Evolutionary conservation across 2,797 vertebrate genomes (phyloP).

Genomic region (Helostoma temminkii): DNA sequence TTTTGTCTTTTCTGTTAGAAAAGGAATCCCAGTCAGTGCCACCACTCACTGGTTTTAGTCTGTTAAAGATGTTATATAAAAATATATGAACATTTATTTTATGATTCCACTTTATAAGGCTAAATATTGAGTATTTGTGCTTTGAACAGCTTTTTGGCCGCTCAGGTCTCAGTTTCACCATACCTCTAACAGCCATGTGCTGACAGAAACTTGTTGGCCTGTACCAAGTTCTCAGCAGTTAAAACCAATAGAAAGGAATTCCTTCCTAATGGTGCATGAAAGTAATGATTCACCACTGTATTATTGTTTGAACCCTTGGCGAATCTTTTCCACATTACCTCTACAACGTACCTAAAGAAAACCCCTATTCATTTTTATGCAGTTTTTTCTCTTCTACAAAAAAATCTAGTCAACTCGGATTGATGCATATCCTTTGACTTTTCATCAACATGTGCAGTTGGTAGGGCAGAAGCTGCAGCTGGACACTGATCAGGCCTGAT

Average conservation of each 20-base stretch:
- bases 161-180: conserved; percentile 31
- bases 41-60: not conserved
- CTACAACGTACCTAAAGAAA: conserved; percentile 51
- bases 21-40: conserved; percentile 16
- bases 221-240: conserved; percentile 61
- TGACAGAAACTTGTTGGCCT: conserved; percentile 50
- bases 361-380: conserved; percentile 23
- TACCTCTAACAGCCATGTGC: conserved; percentile 28
- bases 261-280: conserved; percentile 75
- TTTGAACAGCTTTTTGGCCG: conserved; percentile 14
- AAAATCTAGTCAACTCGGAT: conserved; percentile 13
- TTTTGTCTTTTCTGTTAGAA: not conserved
- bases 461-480: conserved; percentile 68
- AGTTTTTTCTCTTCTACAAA: conserved; percentile 1
- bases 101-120: conserved; percentile 27
- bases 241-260: conserved; percentile 67
- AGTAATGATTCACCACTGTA: conserved; percentile 69
- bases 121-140: conserved; percentile 19
- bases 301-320: conserved; percentile 66
- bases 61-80: conserved; percentile 19
- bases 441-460: conserved; percentile 48
- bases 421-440: conserved; percentile 40
- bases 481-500: conserved; percentile 68
- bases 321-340: conserved; percentile 71
- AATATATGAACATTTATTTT: conserved; percentile 13